Base-by-base conservation (phyloP, 37 sponge, comb jelly and placozoan species). In the Tethya wilhelma region DNA sequence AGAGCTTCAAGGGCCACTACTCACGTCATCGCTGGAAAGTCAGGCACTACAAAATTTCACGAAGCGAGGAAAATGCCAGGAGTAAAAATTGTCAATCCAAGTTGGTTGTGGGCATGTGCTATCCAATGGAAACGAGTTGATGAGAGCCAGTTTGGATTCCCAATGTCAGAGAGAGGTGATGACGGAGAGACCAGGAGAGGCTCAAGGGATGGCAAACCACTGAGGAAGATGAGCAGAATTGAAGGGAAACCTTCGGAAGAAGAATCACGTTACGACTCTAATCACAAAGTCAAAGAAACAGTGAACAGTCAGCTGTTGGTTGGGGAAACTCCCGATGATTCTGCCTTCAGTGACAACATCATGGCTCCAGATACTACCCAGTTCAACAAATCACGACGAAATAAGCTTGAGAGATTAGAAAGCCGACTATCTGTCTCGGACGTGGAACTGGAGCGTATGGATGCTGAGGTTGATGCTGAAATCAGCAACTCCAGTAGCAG, bases 31-130 rank as follows among this genome's bases (percentile, higher is more conserved):
- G 96, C 91, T 36, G 89, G 90, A 19, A 90, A 70, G 40, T 45
- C 75, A 5, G 99, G 90, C 23, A 99, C 99, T 3, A 73, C 77
- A 40, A 99, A 99, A 79, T 81, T 91, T n/a, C 69, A 83, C 67
- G 83, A 90, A 43, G 99, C 99, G 0, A 70, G 56, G 67, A 87
- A 70, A 73, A 63, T 93, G 60, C 70, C 74, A 2, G 95, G 91
- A 6, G 44, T 99, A 25, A 79, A 88, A 32, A 71, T 99, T 34
- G 97, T 99, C 34, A 88, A 63, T 23, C 79, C 87, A 28, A 67
- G 73, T 46, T 99, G 99, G 99, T 53, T 99, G 76, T 99, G 97
- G 97, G 53, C 56, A 19, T 99, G 95, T 77, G 93, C 95, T 38
- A 93, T 95, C 72, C 82, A 63, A 43, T 99, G 99, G 99, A 67